These are phyloP conservation scores for Pimephales promelas DNA, from an alignment of 2,113 vertebrate species.

Conservation along the genomic window DNA sequence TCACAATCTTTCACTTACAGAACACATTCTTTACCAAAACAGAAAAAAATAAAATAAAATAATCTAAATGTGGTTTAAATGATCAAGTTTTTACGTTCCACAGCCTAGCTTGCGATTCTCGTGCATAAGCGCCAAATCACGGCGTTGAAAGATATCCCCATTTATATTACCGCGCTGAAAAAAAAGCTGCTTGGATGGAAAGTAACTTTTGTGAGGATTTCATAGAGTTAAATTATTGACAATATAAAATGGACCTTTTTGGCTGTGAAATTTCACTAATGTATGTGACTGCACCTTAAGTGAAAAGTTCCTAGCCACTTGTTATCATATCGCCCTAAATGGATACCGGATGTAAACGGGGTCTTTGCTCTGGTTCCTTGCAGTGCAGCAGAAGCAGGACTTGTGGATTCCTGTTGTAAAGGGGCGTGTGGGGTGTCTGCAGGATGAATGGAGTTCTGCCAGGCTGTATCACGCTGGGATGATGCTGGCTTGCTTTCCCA, in stretches of 20 bases:
- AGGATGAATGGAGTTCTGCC: conserved; percentile 58
- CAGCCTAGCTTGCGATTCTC: not conserved
- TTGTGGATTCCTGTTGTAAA: conserved; percentile 68
- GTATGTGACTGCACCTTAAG: not conserved
- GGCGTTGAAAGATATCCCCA: too few species aligned
- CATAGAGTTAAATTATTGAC: not conserved
- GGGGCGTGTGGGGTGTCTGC: conserved; percentile 63
- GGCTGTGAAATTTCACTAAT: not conserved
- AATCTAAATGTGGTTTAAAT: not conserved
- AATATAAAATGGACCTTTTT: not conserved
- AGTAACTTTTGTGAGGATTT: not conserved
- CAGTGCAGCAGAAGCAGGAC: conserved; percentile 56
- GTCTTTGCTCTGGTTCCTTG: conserved; percentile 3
- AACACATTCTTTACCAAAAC: too few species aligned
- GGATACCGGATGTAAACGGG: not conserved
- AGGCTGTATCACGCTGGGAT: conserved; percentile 57
- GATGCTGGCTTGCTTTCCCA: conserved; percentile 70
- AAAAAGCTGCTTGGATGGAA: not conserved
- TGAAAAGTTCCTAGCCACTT: not conserved
- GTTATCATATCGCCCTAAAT: not conserved
- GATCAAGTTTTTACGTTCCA: not conserved
- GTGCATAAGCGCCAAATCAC: not conserved
- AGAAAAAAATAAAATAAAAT: too few species aligned
- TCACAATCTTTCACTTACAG: too few species aligned
- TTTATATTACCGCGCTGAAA: not conserved